A percentile compares a stretch with the other conserved stretches of the same genome.
Conservation (phyloP, 2,888 invertebrate genomes). For the Pedicia rivosa region DNA sequence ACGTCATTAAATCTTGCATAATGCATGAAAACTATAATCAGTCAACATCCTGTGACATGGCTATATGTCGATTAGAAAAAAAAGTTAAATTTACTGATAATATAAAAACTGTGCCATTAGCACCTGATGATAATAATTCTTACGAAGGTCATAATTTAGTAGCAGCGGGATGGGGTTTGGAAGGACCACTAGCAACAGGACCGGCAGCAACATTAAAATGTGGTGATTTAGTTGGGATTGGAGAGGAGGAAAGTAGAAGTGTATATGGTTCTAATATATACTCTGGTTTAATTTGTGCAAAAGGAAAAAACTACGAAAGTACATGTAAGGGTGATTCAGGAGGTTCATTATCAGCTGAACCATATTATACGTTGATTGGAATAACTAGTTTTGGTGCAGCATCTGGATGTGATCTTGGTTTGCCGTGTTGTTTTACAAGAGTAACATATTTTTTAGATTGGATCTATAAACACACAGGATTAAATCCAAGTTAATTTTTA, state of each 20-base stretch:
- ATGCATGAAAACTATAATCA: conserved; percentile 24
- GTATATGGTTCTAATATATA: conserved; percentile 21
- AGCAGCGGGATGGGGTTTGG: conserved; percentile 26
- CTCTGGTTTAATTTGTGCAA: conserved; percentile 24
- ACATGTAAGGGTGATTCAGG: conserved; percentile 29
- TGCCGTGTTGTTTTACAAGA: conserved; percentile 27
- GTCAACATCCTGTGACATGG: conserved; percentile 25
- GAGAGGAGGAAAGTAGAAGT: conserved; percentile 22
- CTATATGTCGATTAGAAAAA: conserved; percentile 22
- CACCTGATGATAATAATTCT: conserved; percentile 14
- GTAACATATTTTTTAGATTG: conserved; percentile 25
- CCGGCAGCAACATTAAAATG: conserved; percentile 25
- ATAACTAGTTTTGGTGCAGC: conserved; percentile 28
- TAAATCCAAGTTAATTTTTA: no score
- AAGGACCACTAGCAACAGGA: conserved; percentile 10
- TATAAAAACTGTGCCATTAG: conserved; percentile 24
- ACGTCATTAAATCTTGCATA: conserved; percentile 23
- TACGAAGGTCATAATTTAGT: conserved; percentile 22
- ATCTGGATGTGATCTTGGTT: conserved; percentile 23
- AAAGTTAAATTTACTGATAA: conserved; percentile 20
- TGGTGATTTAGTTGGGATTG: conserved; percentile 24
- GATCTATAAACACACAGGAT: conserved; percentile 25
- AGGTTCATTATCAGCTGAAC: conserved; percentile 22
- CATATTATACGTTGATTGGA: conserved; percentile 18
- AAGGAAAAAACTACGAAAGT: conserved; percentile 23